Evolutionary conservation across 2,113 vertebrate species (phyloP), one percentile per base, ranked within the genome.

Genomic region (Tachuris rubrigastra): DNA sequence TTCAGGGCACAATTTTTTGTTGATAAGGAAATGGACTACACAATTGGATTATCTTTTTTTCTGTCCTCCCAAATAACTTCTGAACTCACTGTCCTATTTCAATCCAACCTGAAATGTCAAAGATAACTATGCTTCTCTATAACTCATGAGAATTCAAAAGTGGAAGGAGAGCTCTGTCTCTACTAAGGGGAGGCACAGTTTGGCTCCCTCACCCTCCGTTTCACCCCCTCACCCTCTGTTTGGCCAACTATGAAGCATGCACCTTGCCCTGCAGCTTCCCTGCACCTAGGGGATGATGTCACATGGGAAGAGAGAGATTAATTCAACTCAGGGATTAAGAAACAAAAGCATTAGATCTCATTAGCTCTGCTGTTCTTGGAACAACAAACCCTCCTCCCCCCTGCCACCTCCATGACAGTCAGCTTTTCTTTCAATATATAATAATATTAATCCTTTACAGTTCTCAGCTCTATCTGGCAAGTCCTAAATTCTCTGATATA

Each of bases 321-420:
- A 95, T 90, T 96, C 87, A 81, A 33, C 86, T 86, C 52, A 67
- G 83, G 91, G 91, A 93, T 97, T 97, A 95, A 89, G 86, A 96
- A 95, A 95, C 76, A 93, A 96, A 96, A 89, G 93, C 65, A 68
- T 81, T 87, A 89, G 73, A 91, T 84, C 91, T 96, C 86, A 96
- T 95, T 96, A 95, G 60, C 94, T 89, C 68, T 93, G 65, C 83
- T 86, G 65, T 52, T 93, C 76, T 78, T 81, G 37, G 65, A 95
- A 96, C 12, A 95, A 87, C 65, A 69, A 84, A 73, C 47, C 79
- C 65, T 81, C 72, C 93, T 81, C 60, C 60, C 39, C 37, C 9
- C 49, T 22, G 44, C 35, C 39, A 89, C 67, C 56, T 77, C 52
- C 68, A 50, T n/a, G 30, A 52, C 7, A 65, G 80, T 71, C 14